Conservation (phyloP, 2,888 invertebrate genomes). For the Pheosia tremula region DNA sequence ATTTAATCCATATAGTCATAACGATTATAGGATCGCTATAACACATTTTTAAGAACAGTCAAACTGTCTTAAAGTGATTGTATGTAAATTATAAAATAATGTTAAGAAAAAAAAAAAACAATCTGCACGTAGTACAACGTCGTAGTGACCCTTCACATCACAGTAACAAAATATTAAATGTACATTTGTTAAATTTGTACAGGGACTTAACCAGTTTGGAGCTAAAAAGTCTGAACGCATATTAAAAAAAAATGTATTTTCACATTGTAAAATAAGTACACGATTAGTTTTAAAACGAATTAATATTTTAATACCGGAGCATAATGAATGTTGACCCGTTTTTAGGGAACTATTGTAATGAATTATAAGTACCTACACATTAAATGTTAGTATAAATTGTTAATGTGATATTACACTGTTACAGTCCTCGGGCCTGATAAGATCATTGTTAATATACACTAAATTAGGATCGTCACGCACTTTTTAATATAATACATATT, state of each 20-base stretch:
- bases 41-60: slow-evolving; percentile 44
- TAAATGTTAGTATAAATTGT: slow-evolving; percentile 72
- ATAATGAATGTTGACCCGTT: slow-evolving; percentile 74
- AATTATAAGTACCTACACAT: slow-evolving; percentile 63
- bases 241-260: slow-evolving; percentile 72
- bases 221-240: slow-evolving; percentile 83
- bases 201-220: slow-evolving; percentile 76
- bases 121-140: slow-evolving; percentile 29
- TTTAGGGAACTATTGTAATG: slow-evolving; percentile 63
- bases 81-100: slow-evolving; percentile 42
- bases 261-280: slow-evolving; percentile 81
- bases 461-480: slow-evolving; percentile 26
- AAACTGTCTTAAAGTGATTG: slow-evolving; percentile 50
- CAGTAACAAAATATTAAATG: slow-evolving; percentile 79
- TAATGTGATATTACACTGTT: slow-evolving; percentile 78
- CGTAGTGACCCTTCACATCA: slow-evolving; percentile 72
- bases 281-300: slow-evolving; percentile 76
- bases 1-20: not conserved
- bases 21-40: slow-evolving; percentile 3
- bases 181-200: slow-evolving; percentile 81
- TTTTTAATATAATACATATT: slow-evolving; percentile 15
- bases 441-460: slow-evolving; percentile 40
- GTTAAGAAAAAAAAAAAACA: slow-evolving; percentile 46
- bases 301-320: slow-evolving; percentile 80
- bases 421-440: slow-evolving; percentile 52